Evolutionary conservation across 2,888 invertebrate genomes (phyloP).

Genomic region (Amphiduros pacificus): DNA sequence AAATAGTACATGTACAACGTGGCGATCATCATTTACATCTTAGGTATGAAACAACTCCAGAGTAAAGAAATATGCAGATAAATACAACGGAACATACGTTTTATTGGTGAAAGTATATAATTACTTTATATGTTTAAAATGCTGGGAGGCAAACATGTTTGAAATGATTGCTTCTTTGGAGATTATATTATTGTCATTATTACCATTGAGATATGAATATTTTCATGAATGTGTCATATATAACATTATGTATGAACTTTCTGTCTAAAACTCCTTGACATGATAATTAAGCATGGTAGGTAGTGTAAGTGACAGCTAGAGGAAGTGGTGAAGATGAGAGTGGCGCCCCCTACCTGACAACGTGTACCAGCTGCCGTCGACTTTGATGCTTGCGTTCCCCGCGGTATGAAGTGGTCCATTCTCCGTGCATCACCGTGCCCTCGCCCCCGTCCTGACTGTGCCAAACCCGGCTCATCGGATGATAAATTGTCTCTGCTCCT

Average conservation of each 20-base stretch:
- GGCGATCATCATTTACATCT: too few species aligned
- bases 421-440: conserved; percentile 33
- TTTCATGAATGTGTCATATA: too few species aligned
- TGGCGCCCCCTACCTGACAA: conserved; percentile 28
- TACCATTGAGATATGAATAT: neutral
- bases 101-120: too few species aligned
- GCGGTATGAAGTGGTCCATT: conserved; percentile 31
- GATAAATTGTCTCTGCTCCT: conserved; percentile 34
- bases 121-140: too few species aligned
- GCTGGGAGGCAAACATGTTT: too few species aligned
- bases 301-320: neutral
- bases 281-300: neutral
- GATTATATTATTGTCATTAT: neutral
- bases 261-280: neutral
- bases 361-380: conserved; percentile 31
- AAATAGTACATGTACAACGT: too few species aligned
- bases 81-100: neutral
- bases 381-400: conserved; percentile 26
- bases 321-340: too few species aligned
- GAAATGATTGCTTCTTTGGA: too few species aligned
- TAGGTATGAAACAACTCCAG: too few species aligned
- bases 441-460: conserved; percentile 33
- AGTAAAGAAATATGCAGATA: too few species aligned
- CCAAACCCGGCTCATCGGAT: conserved; percentile 32
- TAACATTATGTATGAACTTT: too few species aligned